Evolutionary conservation across 2,113 vertebrate genomes (phyloP).

Genomic region (Embiotoca jacksoni): DNA sequence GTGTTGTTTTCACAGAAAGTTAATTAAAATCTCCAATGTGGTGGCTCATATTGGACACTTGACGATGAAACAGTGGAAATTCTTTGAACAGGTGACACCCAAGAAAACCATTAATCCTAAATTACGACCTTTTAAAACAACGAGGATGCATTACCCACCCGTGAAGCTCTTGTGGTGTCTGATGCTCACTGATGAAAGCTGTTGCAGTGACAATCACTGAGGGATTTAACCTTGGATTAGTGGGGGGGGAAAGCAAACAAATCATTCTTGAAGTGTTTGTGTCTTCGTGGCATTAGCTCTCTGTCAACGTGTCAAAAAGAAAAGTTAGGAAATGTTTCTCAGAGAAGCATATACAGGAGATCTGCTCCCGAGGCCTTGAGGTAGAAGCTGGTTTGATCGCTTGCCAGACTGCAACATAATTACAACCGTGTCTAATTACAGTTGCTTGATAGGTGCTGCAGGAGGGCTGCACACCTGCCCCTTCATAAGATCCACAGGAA

Average conservation of each 20-base stretch:
- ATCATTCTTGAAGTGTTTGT: constrained; percentile 51
- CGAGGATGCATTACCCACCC: constrained; percentile 65
- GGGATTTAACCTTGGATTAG: constrained; percentile 60
- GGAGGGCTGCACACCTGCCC: constrained; percentile 39
- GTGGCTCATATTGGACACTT: constrained; percentile 11
- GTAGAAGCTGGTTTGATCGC: constrained; percentile 28
- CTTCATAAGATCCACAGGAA: constrained; percentile 19
- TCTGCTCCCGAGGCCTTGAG: neutral
- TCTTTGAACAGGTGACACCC: constrained; percentile 46
- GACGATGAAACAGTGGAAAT: constrained; percentile 61
- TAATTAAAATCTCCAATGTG: constrained; percentile 70
- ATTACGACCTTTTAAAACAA: constrained; percentile 78
- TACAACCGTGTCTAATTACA: constrained; percentile 33
- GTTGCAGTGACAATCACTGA: constrained; percentile 34
- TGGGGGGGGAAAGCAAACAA: constrained; percentile 8
- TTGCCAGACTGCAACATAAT: constrained; percentile 19
- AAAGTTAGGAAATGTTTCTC: constrained; percentile 11
- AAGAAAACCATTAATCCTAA: constrained; percentile 61
- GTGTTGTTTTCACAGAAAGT: constrained; percentile 66
- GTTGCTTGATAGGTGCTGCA: constrained; percentile 35
- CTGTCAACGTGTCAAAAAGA: constrained; percentile 37
- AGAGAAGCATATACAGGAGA: neutral
- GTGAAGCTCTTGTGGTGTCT: constrained; percentile 24
- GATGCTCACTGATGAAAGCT: constrained; percentile 15
- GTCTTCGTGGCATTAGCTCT: constrained; percentile 32